A percentile compares a stretch with the other conserved stretches of the same genome.
phyloP scores from a whole-genome alignment of 2,113 vertebrate genomes.

The Microtus ochrogaster region DNA sequence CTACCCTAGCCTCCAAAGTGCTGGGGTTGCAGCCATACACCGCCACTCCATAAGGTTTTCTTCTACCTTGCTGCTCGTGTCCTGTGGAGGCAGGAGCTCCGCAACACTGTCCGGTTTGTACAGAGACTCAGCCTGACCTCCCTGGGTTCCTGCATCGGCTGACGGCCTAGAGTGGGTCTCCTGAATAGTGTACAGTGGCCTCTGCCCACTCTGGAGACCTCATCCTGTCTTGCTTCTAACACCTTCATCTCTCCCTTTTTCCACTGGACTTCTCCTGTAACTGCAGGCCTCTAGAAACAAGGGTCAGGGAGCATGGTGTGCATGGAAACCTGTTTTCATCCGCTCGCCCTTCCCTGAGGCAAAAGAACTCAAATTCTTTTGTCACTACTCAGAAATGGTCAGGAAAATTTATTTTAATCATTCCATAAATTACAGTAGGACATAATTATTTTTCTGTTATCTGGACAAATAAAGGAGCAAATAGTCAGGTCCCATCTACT shows the following conservation, averaged over 20 bases:
- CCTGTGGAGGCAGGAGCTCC: background rate
- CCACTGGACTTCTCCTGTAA: background rate
- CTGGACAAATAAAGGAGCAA: background rate
- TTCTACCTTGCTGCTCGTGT: background rate
- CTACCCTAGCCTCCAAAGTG: background rate
- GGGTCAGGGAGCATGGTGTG: background rate
- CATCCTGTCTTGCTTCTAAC: background rate
- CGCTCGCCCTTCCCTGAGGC: background rate
- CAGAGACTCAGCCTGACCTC: background rate
- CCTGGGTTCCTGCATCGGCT: background rate
- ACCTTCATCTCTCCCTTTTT: background rate
- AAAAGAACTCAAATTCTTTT: background rate
- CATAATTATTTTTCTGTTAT: slow-evolving; percentile 8
- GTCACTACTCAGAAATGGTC: background rate
- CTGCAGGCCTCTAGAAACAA: background rate
- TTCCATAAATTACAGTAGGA: background rate
- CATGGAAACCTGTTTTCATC: background rate
- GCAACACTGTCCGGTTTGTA: background rate
- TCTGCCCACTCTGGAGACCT: background rate
- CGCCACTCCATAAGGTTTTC: background rate
- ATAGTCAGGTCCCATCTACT: background rate
- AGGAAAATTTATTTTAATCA: background rate
- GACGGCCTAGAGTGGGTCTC: background rate
- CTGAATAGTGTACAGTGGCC: background rate
- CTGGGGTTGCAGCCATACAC: background rate